Evolutionary conservation across 2,113 vertebrate species (phyloP).

Genomic region (Bothrops jararaca): DNA sequence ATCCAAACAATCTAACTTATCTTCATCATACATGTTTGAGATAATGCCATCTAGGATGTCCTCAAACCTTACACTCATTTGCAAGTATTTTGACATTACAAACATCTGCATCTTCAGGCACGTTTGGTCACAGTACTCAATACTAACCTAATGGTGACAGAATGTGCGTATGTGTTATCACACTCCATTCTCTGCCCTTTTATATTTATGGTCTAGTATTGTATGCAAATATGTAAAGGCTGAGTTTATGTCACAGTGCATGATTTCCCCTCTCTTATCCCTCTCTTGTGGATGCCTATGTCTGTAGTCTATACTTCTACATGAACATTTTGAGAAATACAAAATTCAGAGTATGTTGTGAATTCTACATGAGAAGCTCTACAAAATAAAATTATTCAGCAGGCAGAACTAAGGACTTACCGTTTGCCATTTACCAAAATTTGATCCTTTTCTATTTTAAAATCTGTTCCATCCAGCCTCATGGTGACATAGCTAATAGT

Average conservation of each 20-base stretch:
- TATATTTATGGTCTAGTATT: background rate
- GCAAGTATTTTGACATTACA: background rate
- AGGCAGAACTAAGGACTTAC: constrained; percentile 49
- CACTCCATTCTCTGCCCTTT: background rate
- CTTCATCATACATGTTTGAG: background rate
- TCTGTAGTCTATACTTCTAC: background rate
- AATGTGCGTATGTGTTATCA: background rate
- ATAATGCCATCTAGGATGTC: background rate
- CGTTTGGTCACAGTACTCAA: background rate
- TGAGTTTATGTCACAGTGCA: background rate
- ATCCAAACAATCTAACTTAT: background rate
- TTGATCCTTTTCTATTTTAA: constrained; percentile 41
- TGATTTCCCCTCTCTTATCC: background rate
- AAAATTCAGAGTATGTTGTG: background rate
- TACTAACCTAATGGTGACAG: background rate
- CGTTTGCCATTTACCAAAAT: constrained; percentile 51
- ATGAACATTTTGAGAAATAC: background rate
- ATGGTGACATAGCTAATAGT: constrained; percentile 59
- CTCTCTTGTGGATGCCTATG: background rate
- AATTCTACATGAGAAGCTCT: background rate
- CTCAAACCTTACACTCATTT: background rate
- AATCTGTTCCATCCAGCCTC: constrained; percentile 61
- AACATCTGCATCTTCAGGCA: background rate
- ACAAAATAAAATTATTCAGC: background rate
- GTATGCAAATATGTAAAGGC: background rate